A percentile compares a stretch with the other conserved stretches of the same genome.
Evolutionary conservation across 2,797 vertebrate genomes (phyloP).

Genomic region (Pelochelys cantorii): DNA sequence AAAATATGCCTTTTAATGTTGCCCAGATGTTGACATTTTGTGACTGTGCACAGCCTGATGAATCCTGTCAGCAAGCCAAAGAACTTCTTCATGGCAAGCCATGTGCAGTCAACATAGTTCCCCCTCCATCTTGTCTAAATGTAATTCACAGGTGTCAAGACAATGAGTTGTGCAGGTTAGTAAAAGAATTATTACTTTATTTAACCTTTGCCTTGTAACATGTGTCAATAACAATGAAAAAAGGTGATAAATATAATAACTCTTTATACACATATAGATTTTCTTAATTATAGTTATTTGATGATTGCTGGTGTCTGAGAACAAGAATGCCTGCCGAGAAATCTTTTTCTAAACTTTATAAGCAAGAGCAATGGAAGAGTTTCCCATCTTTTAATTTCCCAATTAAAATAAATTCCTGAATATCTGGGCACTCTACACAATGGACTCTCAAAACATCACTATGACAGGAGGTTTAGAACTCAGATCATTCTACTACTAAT

Average conservation of each 20-base stretch:
- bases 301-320: not conserved
- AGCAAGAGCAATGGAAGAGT: not conserved
- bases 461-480: not conserved
- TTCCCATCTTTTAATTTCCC: not conserved
- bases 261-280: not conserved
- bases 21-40: slow-evolving; percentile 91
- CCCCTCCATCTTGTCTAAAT: slow-evolving; percentile 80
- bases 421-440: not conserved
- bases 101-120: slow-evolving; percentile 75
- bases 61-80: slow-evolving; percentile 83
- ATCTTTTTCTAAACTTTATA: not conserved
- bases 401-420: not conserved
- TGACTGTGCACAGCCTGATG: slow-evolving; percentile 84
- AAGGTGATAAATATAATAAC: not conserved
- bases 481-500: not conserved
- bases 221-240: not conserved
- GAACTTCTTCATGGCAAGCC: slow-evolving; percentile 84
- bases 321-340: not conserved
- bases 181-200: slow-evolving; percentile 15
- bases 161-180: slow-evolving; percentile 83
- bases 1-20: slow-evolving; percentile 82
- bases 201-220: not conserved
- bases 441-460: not conserved
- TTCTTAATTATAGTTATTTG: not conserved
- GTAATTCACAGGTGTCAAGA: slow-evolving; percentile 81